Evolutionary conservation across 2,113 vertebrate genomes (phyloP).

Genomic region (Plestiodon gilberti): DNA sequence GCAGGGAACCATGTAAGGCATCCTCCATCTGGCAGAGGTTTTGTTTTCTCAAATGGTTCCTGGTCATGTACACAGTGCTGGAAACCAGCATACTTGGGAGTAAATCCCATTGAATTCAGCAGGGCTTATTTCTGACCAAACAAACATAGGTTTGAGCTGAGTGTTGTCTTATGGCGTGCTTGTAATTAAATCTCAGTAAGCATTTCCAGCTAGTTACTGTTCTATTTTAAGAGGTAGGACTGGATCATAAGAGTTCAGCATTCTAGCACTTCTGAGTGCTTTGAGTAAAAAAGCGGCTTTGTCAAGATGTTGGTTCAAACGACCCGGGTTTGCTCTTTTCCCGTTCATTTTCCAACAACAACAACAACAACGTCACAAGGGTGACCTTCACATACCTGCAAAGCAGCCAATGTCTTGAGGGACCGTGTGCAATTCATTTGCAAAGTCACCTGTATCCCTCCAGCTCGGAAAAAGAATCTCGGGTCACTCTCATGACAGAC

Average conservation of each 20-base stretch:
- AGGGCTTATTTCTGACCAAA: too few relatives aligned
- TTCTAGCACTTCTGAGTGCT: background rate
- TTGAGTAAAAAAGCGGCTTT: constrained; percentile 4
- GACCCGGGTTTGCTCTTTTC: background rate
- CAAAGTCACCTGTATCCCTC: background rate
- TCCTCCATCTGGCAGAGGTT: too few relatives aligned
- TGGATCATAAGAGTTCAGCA: background rate
- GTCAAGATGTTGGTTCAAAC: constrained; percentile 8
- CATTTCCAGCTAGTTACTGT: background rate
- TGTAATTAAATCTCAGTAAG: constrained; percentile 39
- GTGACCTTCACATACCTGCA: background rate
- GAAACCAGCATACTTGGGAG: too few relatives aligned
- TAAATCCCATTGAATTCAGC: too few relatives aligned
- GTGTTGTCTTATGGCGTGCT: constrained; percentile 5
- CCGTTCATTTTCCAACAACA: background rate
- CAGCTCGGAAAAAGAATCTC: background rate
- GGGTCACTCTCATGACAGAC: background rate
- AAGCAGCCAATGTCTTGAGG: background rate
- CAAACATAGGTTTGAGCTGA: background rate
- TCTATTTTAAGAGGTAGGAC: constrained; percentile 28
- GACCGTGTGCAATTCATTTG: background rate
- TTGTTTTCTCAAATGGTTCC: too few relatives aligned
- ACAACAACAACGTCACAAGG: background rate
- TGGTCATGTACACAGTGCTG: too few relatives aligned
- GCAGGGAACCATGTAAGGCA: too few relatives aligned